These are phyloP conservation scores for Caenorhabditis brenneri DNA, from an alignment of 1,140 invertebrate genomes.

Conservation along the genomic window DNA sequence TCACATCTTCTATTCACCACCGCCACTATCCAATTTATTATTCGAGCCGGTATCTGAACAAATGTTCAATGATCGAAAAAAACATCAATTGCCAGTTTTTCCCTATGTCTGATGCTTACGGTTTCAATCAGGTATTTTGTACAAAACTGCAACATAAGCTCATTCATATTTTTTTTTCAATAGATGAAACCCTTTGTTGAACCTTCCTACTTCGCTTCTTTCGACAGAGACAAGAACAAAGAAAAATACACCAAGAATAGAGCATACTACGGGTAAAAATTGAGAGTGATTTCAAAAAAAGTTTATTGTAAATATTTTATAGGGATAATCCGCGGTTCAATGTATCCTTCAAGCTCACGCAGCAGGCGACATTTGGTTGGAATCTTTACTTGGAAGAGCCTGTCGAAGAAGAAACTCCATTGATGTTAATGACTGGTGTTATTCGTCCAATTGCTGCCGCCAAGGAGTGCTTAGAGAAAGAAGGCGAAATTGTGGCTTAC, in stretches of 20 bases:
- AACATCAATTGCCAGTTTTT: not conserved
- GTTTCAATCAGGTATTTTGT: not conserved
- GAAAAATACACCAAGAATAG: not conserved
- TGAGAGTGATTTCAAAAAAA: no score
- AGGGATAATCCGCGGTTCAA: not conserved
- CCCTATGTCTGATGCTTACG: not conserved
- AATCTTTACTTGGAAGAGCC: not conserved
- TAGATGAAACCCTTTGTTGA: not conserved
- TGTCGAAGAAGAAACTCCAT: not conserved
- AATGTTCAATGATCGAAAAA: not conserved
- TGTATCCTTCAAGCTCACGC: not conserved
- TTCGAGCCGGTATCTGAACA: not conserved
- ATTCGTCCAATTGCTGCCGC: not conserved
- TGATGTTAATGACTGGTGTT: not conserved
- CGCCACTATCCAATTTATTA: not conserved
- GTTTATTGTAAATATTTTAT: no score
- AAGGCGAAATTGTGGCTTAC: not conserved
- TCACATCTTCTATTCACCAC: not conserved
- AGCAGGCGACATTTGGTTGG: not conserved
- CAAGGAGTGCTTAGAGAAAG: not conserved
- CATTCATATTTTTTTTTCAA: not conserved
- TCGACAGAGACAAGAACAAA: no score
- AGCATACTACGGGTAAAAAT: no score
- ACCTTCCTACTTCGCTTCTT: not conserved
- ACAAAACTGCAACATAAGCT: not conserved